Evolutionary conservation across 2,797 vertebrate species (phyloP), one percentile per base, ranked within the genome.

Genomic region (Myripristis murdjan): DNA sequence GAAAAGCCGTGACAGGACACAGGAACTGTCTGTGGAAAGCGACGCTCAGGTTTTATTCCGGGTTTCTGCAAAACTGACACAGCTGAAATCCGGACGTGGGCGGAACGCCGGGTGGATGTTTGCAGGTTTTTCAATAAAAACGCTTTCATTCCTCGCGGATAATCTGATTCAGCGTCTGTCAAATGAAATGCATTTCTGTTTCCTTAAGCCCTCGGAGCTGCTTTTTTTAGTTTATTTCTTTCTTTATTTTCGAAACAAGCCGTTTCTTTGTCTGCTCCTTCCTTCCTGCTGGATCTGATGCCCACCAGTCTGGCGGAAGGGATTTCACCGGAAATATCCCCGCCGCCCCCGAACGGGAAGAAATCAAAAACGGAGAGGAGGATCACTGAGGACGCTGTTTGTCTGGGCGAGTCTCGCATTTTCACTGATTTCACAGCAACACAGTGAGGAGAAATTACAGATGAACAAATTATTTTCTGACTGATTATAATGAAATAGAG

Each of bases 351-450:
- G 80, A 75, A 85, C 31, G 46, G 60, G n/a, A n/a, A n/a, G n/a
- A n/a, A n/a, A 82, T 77, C 60, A 61, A 70, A 75, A 79, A 46
- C 58, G 63, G 37, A 35, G 61, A 28, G 14, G 0, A 33, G 15
- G 41, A 56, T 58, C 57, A 1, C 65, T 31, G 65, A 80, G 77
- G n/a, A n/a, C n/a, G 73, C 52, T 60, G 76, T 78, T 83, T 69
- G 59, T 71, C 55, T 77, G n/a, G n/a, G 31, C 28, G 28, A 49
- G 44, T n/a, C n/a, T 57, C 61, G n/a, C n/a, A 80, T 84, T 57
- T 44, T 68, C 62, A 70, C 48, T 68, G 77, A 74, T 89, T 82
- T 85, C 71, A 75, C 65, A 68, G 64, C 58, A 73, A 69, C 58
- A 67, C 26, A 44, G 11, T 9, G 67, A 62, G 64, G 77, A 77